These are phyloP conservation scores for Salmo trutta DNA, from an alignment of 2,797 vertebrate genomes.

Conservation along the genomic window DNA sequence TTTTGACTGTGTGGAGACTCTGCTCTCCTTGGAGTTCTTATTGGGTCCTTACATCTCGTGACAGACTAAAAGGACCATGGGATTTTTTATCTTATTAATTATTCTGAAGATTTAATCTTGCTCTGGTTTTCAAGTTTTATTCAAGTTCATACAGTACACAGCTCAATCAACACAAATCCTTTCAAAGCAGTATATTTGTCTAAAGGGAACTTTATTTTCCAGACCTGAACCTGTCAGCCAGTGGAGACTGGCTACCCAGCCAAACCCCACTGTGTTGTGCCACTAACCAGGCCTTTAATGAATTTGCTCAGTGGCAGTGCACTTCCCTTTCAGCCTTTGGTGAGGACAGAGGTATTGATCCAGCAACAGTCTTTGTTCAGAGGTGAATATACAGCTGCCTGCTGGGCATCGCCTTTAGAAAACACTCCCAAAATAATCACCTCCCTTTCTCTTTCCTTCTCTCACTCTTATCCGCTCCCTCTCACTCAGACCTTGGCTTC, in stretches of 20 bases:
- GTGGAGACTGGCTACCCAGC: constrained; percentile 34
- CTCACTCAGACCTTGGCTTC: not conserved
- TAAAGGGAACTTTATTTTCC: constrained; percentile 23
- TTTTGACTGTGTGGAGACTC: not conserved
- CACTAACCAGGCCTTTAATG: constrained; percentile 54
- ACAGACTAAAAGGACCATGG: not conserved
- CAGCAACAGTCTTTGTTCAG: constrained; percentile 57
- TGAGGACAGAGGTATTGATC: constrained; percentile 60
- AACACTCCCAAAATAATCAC: constrained; percentile 61
- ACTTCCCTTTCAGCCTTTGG: constrained; percentile 47
- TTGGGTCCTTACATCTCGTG: not conserved
- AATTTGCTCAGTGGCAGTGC: constrained; percentile 55
- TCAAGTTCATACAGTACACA: not conserved
- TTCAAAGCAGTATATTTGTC: constrained; percentile 16
- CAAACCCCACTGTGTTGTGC: constrained; percentile 56
- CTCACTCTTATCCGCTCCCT: constrained; percentile 23
- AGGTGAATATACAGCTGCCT: constrained; percentile 61
- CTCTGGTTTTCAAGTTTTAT: not conserved
- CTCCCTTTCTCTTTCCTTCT: constrained; percentile 15
- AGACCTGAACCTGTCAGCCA: constrained; percentile 53
- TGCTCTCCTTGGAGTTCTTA: not conserved
- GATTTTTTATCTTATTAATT: not conserved
- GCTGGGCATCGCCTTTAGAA: constrained; percentile 59
- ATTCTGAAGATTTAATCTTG: not conserved
- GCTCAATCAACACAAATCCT: not conserved